A percentile compares a stretch with the other conserved stretches of the same genome.
Evolutionary conservation across 2,797 vertebrate genomes (phyloP).

Genomic region (Arremon brunneinucha): DNA sequence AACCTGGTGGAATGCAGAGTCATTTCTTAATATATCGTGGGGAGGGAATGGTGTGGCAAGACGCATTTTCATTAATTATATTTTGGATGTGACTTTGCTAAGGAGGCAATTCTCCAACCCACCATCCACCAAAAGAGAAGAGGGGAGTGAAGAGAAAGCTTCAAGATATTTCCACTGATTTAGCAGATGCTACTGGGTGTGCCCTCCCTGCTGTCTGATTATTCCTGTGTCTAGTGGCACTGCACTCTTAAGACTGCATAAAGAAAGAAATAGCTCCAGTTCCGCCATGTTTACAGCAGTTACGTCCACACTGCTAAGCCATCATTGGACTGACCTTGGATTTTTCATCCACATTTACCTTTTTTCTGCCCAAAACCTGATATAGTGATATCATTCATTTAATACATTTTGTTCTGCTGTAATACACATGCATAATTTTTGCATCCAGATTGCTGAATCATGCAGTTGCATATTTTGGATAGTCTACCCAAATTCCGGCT

Average conservation of each 20-base stretch:
- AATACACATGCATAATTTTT: not conserved
- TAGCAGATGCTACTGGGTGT: slow-evolving; percentile 40
- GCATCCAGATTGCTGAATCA: slow-evolving; percentile 49
- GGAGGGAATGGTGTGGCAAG: not conserved
- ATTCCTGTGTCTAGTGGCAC: not conserved
- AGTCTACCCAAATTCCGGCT: not conserved
- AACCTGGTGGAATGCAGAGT: slow-evolving; percentile 32
- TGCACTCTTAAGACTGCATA: not conserved
- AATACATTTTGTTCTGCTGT: not conserved
- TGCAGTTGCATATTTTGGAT: not conserved
- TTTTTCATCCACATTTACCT: not conserved
- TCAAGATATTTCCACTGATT: slow-evolving; percentile 1
- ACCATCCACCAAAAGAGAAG: not conserved
- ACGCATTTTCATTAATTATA: not conserved
- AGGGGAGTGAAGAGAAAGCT: not conserved
- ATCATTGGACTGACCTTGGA: slow-evolving; percentile 30
- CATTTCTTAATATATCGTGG: slow-evolving; percentile 36
- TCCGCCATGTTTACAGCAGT: not conserved
- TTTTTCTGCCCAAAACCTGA: not conserved
- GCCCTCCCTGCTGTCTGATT: not conserved
- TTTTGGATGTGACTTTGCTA: not conserved
- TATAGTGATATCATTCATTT: not conserved
- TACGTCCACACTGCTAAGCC: not conserved
- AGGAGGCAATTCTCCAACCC: not conserved
- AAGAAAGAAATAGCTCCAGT: not conserved